Evolutionary conservation across 1,140 invertebrate genomes (phyloP), one percentile per base, ranked within the genome.

Genomic region (Mycetomoellerius zeteki): DNA sequence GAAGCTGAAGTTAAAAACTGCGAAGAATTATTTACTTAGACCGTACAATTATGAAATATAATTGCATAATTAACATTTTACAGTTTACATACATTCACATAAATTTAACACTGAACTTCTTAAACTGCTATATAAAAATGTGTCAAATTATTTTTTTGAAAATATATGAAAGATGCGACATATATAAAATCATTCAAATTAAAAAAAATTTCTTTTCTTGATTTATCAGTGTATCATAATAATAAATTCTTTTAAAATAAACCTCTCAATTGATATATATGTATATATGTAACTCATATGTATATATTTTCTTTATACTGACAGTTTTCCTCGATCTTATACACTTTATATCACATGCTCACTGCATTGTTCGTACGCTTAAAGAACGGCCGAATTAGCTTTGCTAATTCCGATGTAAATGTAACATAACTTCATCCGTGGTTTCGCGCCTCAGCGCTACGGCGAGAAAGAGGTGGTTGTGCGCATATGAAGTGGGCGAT

Each of bases 331-430:
- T 37, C 33, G n/a, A 58, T 16, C 86, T 87, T 90, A 92, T 24
- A 82, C 47, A 56, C 14, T 21, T 7, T 33, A 47, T 14, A 33
- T 84, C 19, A 24, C 10, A 30, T 21, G 58, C 24, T 67, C 21
- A 21, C 37, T n/a, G 52, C 54, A 24, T 85, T 69, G 24, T 27
- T 16, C n/a, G 58, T 30, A 30, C 30, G 43, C 16, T 65, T 10
- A 62, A 52, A 24, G 50, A 82, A 69, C 60, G 30, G 58, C 7
- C 54, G 64, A 94, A 95, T 95, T 95, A 95, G 93, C 94, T 93
- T 94, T 94, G 94, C 94, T 95, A 94, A 95, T 95, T 92, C 90
- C 91, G 87, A 90, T 94, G 93, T 91, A 94, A 94, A 94, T 92
- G 86, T 84, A 94, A 93, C 92, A 94, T 92, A 95, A 95, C 93